Conservation (phyloP, 2,113 vertebrate species). For the Cephalopholis sonnerati region DNA sequence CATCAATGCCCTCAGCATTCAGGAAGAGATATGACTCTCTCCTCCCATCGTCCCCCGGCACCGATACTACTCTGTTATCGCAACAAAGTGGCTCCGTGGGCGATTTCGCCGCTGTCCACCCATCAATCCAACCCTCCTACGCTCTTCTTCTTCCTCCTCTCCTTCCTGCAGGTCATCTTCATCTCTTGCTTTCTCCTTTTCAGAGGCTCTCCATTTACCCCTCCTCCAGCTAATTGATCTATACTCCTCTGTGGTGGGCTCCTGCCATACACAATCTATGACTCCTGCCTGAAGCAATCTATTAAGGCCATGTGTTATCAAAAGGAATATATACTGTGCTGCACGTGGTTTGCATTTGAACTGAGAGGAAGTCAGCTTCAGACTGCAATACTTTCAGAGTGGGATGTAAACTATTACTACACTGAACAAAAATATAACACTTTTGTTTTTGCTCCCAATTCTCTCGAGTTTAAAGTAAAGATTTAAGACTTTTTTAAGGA, state of each 20-base stretch:
- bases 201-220: constrained; percentile 27
- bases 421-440: no score
- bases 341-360: constrained; percentile 48
- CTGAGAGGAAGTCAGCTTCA: constrained; percentile 17
- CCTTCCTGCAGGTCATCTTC: constrained; percentile 59
- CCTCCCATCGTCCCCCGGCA: constrained; percentile 13
- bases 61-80: constrained; percentile 68
- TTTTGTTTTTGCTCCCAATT: no score
- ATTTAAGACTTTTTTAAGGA: no score
- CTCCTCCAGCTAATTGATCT: constrained; percentile 44
- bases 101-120: constrained; percentile 29
- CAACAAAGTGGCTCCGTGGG: constrained; percentile 66
- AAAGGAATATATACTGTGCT: constrained; percentile 21
- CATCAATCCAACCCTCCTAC: constrained; percentile 52
- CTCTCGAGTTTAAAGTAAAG: no score
- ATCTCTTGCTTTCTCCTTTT: constrained; percentile 28
- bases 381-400: constrained; percentile 1
- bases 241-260: constrained; percentile 23
- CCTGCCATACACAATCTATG: constrained; percentile 28
- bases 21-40: constrained; percentile 42
- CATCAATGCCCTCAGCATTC: constrained; percentile 21
- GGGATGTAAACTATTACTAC: background rate
- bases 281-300: constrained; percentile 40
- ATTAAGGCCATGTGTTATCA: constrained; percentile 52
- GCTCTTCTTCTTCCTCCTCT: constrained; percentile 16